Conservation (phyloP, 1,140 invertebrate genomes). For the Orchesella cincta region DNA sequence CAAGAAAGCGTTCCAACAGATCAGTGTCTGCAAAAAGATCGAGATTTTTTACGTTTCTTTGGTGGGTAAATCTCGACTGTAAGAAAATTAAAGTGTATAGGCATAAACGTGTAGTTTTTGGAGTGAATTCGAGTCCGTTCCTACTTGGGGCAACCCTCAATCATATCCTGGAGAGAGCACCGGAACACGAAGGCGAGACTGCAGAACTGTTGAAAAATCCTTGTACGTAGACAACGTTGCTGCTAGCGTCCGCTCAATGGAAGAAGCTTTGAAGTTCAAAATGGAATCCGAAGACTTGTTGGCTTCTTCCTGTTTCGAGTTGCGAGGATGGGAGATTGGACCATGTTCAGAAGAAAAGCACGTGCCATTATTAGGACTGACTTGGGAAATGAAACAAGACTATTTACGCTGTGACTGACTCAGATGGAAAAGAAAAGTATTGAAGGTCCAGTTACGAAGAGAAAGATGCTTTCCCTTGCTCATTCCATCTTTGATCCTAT, state of each 20-base stretch:
- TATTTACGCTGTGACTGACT: not conserved
- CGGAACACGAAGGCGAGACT: not conserved
- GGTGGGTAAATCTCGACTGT: not conserved
- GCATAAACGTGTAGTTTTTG: not conserved
- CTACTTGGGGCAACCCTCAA: not conserved
- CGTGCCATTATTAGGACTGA: not conserved
- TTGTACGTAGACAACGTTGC: conserved; percentile 14
- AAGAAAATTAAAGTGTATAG: not conserved
- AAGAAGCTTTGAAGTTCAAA: not conserved
- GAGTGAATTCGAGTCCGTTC: not conserved
- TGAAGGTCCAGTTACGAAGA: not conserved
- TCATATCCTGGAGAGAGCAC: not conserved
- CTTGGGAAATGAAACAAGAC: not conserved
- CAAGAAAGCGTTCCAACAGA: not conserved
- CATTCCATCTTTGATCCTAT: not conserved
- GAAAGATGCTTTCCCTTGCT: not conserved
- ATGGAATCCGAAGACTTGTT: not conserved
- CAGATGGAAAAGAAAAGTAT: not conserved
- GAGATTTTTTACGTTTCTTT: not conserved
- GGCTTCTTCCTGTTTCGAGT: not conserved
- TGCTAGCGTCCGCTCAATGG: not conserved
- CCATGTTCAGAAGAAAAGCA: not conserved
- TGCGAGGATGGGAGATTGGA: conserved; percentile 11
- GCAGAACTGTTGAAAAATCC: not conserved
- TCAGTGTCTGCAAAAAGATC: not conserved